phyloP scores from a whole-genome alignment of 2,113 vertebrate species.

The Sapayoa aenigma region DNA sequence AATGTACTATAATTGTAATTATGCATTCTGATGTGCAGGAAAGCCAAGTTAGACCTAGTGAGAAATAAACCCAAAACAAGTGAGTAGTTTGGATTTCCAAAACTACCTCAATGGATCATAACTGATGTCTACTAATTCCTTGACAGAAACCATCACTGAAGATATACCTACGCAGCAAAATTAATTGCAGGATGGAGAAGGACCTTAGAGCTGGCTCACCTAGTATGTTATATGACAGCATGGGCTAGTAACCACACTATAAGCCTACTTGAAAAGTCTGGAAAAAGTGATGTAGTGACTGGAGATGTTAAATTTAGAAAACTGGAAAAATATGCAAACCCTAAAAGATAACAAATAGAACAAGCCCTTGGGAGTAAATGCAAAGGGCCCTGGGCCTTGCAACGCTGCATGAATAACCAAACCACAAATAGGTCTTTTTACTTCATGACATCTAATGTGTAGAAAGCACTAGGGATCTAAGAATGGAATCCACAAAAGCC shows the following conservation, averaged over 20 bases:
- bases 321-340: not conserved
- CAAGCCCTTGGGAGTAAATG: not conserved
- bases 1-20: not conserved
- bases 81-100: not conserved
- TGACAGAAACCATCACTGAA: not conserved
- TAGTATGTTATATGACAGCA: not conserved
- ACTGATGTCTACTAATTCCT: not conserved
- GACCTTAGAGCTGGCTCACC: not conserved
- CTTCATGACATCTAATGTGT: not conserved
- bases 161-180: not conserved
- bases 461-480: not conserved
- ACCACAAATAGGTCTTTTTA: not conserved
- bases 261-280: not conserved
- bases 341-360: not conserved
- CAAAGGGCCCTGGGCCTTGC: not conserved
- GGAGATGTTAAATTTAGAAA: not conserved
- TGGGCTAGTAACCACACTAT: not conserved
- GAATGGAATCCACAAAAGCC: not conserved
- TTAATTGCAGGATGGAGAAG: not conserved
- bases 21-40: accelerated
- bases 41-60: not conserved
- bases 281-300: not conserved
- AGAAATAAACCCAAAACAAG: not conserved
- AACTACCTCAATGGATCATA: not conserved
- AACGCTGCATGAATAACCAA: not conserved